Percentiles rank a stretch among this genome's conserved stretches.
Conservation (phyloP, 2,888 invertebrate genomes). For the Choristoneura rosaceana region DNA sequence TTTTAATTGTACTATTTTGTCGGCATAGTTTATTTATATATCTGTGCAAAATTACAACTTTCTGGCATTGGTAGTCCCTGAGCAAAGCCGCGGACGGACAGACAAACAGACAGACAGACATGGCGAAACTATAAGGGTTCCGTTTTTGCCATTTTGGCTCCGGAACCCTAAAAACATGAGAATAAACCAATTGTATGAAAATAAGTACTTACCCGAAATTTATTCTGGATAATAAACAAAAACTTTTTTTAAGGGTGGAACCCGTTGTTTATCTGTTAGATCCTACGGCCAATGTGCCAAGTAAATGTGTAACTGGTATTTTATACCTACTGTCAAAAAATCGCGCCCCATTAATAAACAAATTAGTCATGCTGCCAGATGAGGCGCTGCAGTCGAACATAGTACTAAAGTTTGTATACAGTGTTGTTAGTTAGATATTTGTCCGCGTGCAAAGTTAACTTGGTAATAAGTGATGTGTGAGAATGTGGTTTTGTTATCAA, state of each 20-base stretch:
- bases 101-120: too few relatives aligned
- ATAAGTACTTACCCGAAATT: slow-evolving; percentile 20
- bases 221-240: slow-evolving; percentile 17
- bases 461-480: slow-evolving; percentile 23
- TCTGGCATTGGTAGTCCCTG: too few relatives aligned
- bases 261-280: slow-evolving; percentile 42
- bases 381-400: slow-evolving; percentile 6
- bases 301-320: background rate
- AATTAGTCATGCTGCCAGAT: background rate
- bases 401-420: background rate
- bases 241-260: background rate
- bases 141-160: too few relatives aligned
- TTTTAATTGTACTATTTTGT: too few relatives aligned
- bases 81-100: too few relatives aligned
- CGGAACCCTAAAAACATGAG: too few relatives aligned
- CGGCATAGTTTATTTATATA: too few relatives aligned
- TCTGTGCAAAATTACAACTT: too few relatives aligned
- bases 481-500: slow-evolving; percentile 19
- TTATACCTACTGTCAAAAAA: slow-evolving; percentile 24
- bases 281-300: slow-evolving; percentile 45
- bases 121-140: too few relatives aligned
- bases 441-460: slow-evolving; percentile 10
- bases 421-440: slow-evolving; percentile 2
- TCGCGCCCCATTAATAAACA: slow-evolving; percentile 22
- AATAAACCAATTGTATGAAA: too few relatives aligned